Evolutionary conservation across 2,797 vertebrate genomes (phyloP).

Genomic region (Leptoclinus maculatus): DNA sequence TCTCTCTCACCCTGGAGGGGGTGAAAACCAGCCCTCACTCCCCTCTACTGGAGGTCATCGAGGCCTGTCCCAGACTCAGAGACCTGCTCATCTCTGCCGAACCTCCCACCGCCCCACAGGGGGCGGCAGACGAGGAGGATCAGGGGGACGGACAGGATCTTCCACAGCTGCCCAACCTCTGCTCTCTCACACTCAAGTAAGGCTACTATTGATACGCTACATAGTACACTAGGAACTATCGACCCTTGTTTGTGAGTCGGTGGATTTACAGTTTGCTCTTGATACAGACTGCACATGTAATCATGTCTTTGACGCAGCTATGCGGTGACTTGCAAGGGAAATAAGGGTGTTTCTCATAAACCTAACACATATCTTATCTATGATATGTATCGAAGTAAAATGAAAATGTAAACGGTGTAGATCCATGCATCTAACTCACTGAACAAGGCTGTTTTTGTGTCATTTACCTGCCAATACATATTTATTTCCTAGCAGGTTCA

Average conservation of each 20-base stretch:
- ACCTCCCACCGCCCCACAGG: constrained; percentile 14
- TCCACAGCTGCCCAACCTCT: constrained; percentile 74
- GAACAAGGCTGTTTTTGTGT: neutral
- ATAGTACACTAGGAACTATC: neutral
- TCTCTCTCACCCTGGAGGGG: constrained; percentile 84
- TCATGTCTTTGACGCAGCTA: neutral
- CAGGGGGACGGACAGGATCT: constrained; percentile 26
- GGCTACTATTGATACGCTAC: constrained; percentile 14
- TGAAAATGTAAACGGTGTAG: neutral
- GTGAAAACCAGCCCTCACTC: constrained; percentile 69
- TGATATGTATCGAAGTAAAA: neutral
- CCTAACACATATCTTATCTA: neutral
- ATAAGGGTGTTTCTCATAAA: neutral
- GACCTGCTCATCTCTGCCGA: constrained; percentile 78
- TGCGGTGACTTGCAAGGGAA: neutral
- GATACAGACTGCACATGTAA: neutral
- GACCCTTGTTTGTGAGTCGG: neutral
- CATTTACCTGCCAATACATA: neutral
- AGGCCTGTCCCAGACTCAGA: constrained; percentile 79
- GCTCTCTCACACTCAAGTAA: constrained; percentile 80
- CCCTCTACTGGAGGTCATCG: constrained; percentile 76
- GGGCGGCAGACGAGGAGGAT: constrained; percentile 7
- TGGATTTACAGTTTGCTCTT: neutral
- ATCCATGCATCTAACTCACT: neutral
- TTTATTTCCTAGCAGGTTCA: neutral